Evolutionary conservation across 2,797 vertebrate genomes (phyloP), one percentile per base, ranked within the genome.

Genomic region (Remorina albescens): DNA sequence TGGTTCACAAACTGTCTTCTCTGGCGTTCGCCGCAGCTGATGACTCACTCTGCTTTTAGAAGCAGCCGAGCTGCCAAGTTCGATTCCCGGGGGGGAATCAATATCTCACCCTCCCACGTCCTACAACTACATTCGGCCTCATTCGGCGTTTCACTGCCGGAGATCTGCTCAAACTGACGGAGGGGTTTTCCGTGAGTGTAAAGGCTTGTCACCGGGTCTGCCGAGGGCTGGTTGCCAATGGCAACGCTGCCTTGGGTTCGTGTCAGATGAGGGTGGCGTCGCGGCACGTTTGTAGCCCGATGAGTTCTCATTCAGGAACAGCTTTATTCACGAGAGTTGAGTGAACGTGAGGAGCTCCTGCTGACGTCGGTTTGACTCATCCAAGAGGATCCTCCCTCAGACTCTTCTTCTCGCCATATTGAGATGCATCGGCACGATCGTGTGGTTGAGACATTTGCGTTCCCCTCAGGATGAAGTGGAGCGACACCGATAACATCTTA

Each of bases 21-120:
- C 57, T 71, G 6, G 60, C 64, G 53, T 51, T 41, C 61, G 28
- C 51, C 42, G 60, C 15, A 56, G 71, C 76, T 39, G 83, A 68
- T 86, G 85, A 88, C 62, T 86, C 85, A 89, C 12, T 73, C 65
- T 65, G 82, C 53, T 53, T 65, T 11, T 76, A 64, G 63, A 34
- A 67, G 54, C 59, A 25, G 65, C 50, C 37, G 0, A 67, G 78
- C 71, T 78, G 74, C 65, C 32, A 26, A 28, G 64, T 84, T 76
- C 58, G 76, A 78, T 23, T 85, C 81, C 72, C 77, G 47, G 53
- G 68, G 26, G 67, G 57, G 78, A 67, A 76, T 84, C 82, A 3
- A 75, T 70, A 70, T 44, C 70, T 75, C 77, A 25, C 49, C 75
- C 85, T 77, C 86, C 83, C 78, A 84, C 83, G 15, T 63, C 73